Evolutionary conservation across 2,113 vertebrate species (phyloP).

Genomic region (Dasyurus viverrinus): DNA sequence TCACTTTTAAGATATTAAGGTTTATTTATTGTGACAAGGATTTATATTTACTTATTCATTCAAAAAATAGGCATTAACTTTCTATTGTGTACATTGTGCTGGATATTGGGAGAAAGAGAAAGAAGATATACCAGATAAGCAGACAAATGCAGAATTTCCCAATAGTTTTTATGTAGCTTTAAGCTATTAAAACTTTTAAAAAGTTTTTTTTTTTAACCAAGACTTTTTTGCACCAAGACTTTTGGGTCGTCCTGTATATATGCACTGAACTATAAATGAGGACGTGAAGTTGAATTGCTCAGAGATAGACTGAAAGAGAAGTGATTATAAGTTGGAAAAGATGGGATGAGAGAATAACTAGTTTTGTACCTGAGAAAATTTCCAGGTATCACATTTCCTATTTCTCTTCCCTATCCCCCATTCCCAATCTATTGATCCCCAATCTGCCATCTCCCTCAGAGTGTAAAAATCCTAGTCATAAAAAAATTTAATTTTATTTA

Average conservation of each 20-base stretch:
- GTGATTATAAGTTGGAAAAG: background rate
- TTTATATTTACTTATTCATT: background rate
- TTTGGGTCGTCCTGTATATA: background rate
- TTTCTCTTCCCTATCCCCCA: background rate
- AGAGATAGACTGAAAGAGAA: background rate
- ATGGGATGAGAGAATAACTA: background rate
- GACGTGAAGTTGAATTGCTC: background rate
- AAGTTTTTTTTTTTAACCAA: too few species aligned
- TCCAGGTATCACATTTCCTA: background rate
- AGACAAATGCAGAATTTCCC: background rate
- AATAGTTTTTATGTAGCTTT: background rate
- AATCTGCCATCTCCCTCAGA: background rate
- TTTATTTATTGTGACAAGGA: background rate
- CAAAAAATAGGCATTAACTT: background rate
- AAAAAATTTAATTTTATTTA: background rate
- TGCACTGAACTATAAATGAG: background rate
- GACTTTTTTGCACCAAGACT: background rate
- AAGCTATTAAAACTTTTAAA: background rate
- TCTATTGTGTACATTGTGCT: background rate
- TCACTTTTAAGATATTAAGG: background rate
- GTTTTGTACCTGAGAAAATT: accelerated
- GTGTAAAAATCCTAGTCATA: background rate
- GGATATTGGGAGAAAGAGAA: background rate
- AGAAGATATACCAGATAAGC: background rate
- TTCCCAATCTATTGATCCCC: background rate